Evolutionary conservation across 2,888 invertebrate genomes (phyloP), one percentile per base, ranked within the genome.

Genomic region (Meiosimyza decipiens): DNA sequence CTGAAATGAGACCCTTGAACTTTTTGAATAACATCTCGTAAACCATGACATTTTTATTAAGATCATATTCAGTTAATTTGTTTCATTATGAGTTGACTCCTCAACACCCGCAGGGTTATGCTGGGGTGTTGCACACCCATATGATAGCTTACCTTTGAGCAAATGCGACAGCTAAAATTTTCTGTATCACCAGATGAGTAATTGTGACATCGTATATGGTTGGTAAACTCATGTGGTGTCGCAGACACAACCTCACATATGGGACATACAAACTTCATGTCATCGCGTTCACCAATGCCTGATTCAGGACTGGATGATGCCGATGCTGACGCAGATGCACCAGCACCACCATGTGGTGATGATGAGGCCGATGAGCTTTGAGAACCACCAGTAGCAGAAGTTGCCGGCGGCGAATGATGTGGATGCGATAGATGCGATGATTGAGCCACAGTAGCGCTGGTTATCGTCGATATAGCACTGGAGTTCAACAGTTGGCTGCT

Each of bases 131-230:
- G 22, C 9, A 40, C 40, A 28, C 3, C 28, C 28, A 28, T 28
- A 28, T 28, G 28, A 28, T 28, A 28, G 28, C 84, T 83, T 78
- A 87, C 87, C 86, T 87, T 87, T 73, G 84, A 86, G 82, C 87
- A 87, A 75, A 87, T 87, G 75, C 86, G 86, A 79, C 87, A 87
- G 74, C 86, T 87, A 78, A 86, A 87, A 77, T 87, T 87, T 78
- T 87, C 86, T 33, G 85, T 84, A 77, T 87, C 86, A 71, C 88
- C 88, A 64, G 88, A 86, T 79, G 89, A 88, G 82, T 90, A 90
- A 83, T 91, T 91, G 86, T 91, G 91, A 77, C 89, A 90, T 72
- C 92, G 89, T 74, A 93, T 91, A 84, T 93, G 93, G 75, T 91
- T 88, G 47, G 93, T 93, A 81, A 92, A 91, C 72, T 92, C 91